A percentile compares a stretch with the other conserved stretches of the same genome.
Conservation (phyloP, 2,113 vertebrate genomes). For the Trogon surrucura region DNA sequence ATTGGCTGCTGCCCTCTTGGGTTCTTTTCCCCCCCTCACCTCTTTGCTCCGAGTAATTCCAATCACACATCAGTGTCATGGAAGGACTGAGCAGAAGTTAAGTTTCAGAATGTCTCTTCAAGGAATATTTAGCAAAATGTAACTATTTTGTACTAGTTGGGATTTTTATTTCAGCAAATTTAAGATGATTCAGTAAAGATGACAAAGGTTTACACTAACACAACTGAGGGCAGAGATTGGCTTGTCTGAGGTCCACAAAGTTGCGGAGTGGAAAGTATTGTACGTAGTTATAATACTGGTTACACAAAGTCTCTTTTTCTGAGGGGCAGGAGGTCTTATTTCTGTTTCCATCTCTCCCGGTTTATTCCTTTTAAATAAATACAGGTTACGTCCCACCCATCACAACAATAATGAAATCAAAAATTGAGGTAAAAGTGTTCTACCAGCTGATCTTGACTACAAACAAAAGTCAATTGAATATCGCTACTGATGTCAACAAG, state of each 20-base stretch:
- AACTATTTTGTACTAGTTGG: not conserved
- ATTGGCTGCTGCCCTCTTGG: constrained; percentile 27
- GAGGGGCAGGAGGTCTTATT: not conserved
- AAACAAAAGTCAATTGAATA: constrained; percentile 56
- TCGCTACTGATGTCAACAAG: constrained; percentile 34
- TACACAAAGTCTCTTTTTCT: not conserved
- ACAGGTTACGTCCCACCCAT: not conserved
- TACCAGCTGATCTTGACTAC: constrained; percentile 70
- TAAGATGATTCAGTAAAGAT: not conserved
- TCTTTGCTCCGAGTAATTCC: not conserved
- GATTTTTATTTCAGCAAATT: not conserved
- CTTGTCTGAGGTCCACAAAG: constrained; percentile 48
- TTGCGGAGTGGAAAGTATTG: constrained; percentile 38
- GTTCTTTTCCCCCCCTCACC: too few species aligned
- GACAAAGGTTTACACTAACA: not conserved
- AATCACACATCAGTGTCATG: not conserved
- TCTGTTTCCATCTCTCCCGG: constrained; percentile 5
- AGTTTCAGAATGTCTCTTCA: constrained; percentile 5
- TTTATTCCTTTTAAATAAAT: constrained; percentile 28
- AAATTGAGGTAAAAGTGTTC: constrained; percentile 79
- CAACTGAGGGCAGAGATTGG: constrained; percentile 37
- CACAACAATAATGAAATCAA: constrained; percentile 62
- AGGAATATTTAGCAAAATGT: not conserved
- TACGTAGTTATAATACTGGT: constrained; percentile 17
- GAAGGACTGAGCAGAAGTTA: constrained; percentile 1